Percentiles rank a stretch among this genome's conserved stretches.
Conservation (phyloP, 2,797 vertebrate species). For the Crocodylus rhombifer region DNA sequence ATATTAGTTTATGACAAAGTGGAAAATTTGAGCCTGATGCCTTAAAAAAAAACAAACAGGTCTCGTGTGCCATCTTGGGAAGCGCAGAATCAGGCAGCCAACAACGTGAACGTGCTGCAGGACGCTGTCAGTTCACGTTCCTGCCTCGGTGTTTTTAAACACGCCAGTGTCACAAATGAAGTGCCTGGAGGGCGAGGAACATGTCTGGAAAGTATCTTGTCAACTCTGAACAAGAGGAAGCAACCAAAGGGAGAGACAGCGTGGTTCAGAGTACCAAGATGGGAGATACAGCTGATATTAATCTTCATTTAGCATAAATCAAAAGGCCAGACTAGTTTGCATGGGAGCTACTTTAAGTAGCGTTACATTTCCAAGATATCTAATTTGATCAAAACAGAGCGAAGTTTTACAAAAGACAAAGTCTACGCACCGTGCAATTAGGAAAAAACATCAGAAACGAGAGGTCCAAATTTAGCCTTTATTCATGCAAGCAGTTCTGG, state of each 20-base stretch:
- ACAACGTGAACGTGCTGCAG: background rate
- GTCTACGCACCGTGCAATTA: background rate
- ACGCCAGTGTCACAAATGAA: background rate
- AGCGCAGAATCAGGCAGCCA: background rate
- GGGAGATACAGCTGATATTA: background rate
- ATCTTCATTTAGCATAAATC: background rate
- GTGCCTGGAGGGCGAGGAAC: background rate
- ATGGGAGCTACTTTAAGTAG: background rate
- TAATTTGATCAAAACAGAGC: background rate
- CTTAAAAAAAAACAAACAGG: background rate
- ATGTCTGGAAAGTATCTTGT: no score
- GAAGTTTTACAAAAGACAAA: background rate
- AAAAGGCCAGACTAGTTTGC: background rate
- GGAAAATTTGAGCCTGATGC: background rate
- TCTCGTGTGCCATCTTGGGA: background rate
- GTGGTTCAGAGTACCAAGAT: background rate
- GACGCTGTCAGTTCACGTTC: background rate
- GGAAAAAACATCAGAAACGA: background rate
- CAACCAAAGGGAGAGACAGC: background rate
- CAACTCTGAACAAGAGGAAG: background rate
- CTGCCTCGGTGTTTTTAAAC: background rate
- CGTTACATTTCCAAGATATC: background rate
- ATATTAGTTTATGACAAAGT: conserved; percentile 31
- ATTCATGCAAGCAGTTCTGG: background rate
- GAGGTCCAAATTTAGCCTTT: background rate